Evolutionary conservation across 1,140 invertebrate genomes (phyloP).

Genomic region (Lepidotrigona ventralis): DNA sequence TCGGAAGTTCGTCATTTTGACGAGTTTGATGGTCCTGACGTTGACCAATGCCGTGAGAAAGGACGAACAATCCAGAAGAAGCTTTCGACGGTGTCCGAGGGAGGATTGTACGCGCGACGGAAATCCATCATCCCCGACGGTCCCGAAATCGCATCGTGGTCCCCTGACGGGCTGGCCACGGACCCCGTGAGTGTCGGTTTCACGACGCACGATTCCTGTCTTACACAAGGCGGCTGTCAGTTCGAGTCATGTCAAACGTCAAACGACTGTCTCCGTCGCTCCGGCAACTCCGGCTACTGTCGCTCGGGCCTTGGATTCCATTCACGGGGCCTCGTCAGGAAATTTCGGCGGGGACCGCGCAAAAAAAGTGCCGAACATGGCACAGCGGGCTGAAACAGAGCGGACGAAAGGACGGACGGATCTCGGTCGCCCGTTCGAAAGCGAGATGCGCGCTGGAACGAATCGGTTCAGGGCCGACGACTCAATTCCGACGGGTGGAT

Average conservation of each 20-base stretch:
- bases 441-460: constrained; percentile 13
- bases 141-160: constrained; percentile 34
- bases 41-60: background rate
- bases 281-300: background rate
- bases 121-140: constrained; percentile 61
- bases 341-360: constrained; percentile 19
- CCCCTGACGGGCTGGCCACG: constrained; percentile 1
- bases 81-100: background rate
- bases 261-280: constrained; percentile 55
- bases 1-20: background rate
- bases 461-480: constrained; percentile 34
- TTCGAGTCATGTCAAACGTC: constrained; percentile 65
- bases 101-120: constrained; percentile 38
- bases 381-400: background rate
- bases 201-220: constrained; percentile 62
- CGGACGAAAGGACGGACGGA: background rate
- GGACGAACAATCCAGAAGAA: background rate
- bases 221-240: constrained; percentile 63
- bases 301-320: constrained; percentile 6
- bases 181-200: constrained; percentile 18
- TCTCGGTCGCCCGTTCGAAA: background rate
- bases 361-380: constrained; percentile 19
- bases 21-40: background rate
- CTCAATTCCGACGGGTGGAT: constrained; percentile 45
- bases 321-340: background rate